A percentile compares a stretch with the other conserved stretches of the same genome.
Conservation (phyloP, 2,113 vertebrate species). For the Strix aluco region DNA sequence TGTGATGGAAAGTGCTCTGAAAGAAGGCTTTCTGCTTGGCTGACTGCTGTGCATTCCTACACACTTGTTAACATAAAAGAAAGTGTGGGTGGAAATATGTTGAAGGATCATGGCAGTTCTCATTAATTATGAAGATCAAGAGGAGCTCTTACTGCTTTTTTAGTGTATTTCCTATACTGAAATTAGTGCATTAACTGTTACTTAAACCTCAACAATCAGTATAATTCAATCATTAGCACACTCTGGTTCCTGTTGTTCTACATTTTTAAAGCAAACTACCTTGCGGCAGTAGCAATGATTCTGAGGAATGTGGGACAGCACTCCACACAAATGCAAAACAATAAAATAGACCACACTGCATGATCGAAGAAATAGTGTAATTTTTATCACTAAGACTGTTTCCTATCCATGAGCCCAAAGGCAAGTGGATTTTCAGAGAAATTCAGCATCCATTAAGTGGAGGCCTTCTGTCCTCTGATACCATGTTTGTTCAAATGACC, state of each 20-base stretch:
- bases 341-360: background rate
- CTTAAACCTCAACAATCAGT: background rate
- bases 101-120: constrained; percentile 16
- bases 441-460: background rate
- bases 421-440: background rate
- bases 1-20: background rate
- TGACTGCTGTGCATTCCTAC: background rate
- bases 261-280: background rate
- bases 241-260: background rate
- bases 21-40: background rate
- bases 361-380: fast-evolving
- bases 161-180: background rate
- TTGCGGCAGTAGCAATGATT: background rate
- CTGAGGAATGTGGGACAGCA: background rate
- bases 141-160: background rate
- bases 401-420: background rate
- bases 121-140: constrained; percentile 20
- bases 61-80: background rate
- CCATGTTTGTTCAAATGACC: background rate
- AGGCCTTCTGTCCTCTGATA: background rate
- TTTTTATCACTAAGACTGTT: background rate
- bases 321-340: background rate
- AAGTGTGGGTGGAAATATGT: background rate
- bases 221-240: constrained; percentile 7
- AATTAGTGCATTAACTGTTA: constrained; percentile 17